phyloP scores from a whole-genome alignment of 2,797 vertebrate species.

The Myoxocephalus aenaeus region DNA sequence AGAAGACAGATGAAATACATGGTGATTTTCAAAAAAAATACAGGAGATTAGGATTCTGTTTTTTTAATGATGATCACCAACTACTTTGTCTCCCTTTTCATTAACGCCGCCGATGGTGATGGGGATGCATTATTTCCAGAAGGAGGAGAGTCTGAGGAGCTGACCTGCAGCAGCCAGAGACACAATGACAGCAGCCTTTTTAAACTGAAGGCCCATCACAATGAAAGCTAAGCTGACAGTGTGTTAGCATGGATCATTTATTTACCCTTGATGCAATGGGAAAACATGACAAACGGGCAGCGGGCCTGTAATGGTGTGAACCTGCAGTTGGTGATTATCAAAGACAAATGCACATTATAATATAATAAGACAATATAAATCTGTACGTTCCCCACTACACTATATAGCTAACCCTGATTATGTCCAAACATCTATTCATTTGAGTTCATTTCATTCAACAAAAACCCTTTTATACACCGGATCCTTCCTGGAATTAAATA shows the following conservation, averaged over 20 bases:
- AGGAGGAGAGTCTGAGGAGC: neutral
- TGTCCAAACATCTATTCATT: neutral
- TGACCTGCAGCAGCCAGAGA: neutral
- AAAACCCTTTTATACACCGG: neutral
- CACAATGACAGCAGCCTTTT: neutral
- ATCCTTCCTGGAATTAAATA: slow-evolving; percentile 10
- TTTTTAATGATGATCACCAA: slow-evolving; percentile 14
- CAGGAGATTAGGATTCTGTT: neutral
- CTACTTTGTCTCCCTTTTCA: slow-evolving; percentile 1
- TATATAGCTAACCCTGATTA: neutral
- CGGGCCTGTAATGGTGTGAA: neutral
- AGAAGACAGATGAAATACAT: neutral
- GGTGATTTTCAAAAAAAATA: neutral
- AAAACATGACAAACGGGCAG: neutral
- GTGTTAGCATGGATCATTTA: neutral
- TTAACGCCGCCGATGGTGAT: slow-evolving; percentile 1
- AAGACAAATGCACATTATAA: neutral
- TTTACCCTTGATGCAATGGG: neutral
- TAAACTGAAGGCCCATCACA: neutral
- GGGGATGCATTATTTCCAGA: neutral
- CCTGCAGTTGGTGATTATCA: neutral
- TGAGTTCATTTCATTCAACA: neutral
- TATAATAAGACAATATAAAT: neutral
- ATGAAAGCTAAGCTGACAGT: neutral
- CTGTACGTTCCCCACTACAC: neutral